Conservation (phyloP, 2,888 invertebrate species). For the Falcaria lacertinaria region DNA sequence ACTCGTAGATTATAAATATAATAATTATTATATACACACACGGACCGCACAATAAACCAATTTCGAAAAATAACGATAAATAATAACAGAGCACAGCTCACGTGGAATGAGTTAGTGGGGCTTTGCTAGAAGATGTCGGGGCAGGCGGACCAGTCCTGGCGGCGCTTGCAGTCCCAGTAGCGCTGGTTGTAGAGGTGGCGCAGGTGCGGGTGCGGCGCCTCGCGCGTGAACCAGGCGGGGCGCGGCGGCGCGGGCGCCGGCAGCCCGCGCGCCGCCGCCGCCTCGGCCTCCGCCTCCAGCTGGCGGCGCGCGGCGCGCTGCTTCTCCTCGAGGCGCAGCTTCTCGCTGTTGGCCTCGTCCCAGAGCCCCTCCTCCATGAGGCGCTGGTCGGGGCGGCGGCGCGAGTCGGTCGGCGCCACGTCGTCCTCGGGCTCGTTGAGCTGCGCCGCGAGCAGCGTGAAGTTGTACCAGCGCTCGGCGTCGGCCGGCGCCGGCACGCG, state of each 20-base stretch:
- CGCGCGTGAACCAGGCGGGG: slow-evolving; percentile 94
- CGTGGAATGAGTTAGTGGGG: slow-evolving; percentile 45
- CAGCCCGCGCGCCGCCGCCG: slow-evolving; percentile 81
- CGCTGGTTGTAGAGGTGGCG: slow-evolving; percentile 90
- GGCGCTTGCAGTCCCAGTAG: slow-evolving; percentile 96
- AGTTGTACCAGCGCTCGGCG: slow-evolving; percentile 91
- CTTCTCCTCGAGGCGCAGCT: slow-evolving; percentile 94
- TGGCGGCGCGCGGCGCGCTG: slow-evolving; percentile 89
- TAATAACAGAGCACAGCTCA: slow-evolving; percentile 31
- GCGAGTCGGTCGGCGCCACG: slow-evolving; percentile 96
- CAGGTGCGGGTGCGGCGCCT: slow-evolving; percentile 82
- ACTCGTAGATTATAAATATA: slow-evolving; percentile 28
- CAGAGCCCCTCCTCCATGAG: slow-evolving; percentile 97
- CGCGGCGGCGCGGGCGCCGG: slow-evolving; percentile 84
- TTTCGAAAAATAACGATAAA: slow-evolving; percentile 31
- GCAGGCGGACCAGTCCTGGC: slow-evolving; percentile 93
- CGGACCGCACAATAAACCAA: slow-evolving; percentile 19
- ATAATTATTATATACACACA: slow-evolving; percentile 40
- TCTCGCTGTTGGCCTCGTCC: slow-evolving; percentile 94
- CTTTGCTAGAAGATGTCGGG: slow-evolving; percentile 91
- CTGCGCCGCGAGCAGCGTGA: slow-evolving; percentile 96
- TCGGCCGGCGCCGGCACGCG: slow-evolving; percentile 85
- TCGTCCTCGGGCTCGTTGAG: slow-evolving; percentile 96
- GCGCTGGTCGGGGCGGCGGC: slow-evolving; percentile 96
- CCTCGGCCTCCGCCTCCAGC: slow-evolving; percentile 89